These are phyloP conservation scores for Atrichornis clamosus DNA, from an alignment of 2,113 vertebrate species.

Conservation along the genomic window DNA sequence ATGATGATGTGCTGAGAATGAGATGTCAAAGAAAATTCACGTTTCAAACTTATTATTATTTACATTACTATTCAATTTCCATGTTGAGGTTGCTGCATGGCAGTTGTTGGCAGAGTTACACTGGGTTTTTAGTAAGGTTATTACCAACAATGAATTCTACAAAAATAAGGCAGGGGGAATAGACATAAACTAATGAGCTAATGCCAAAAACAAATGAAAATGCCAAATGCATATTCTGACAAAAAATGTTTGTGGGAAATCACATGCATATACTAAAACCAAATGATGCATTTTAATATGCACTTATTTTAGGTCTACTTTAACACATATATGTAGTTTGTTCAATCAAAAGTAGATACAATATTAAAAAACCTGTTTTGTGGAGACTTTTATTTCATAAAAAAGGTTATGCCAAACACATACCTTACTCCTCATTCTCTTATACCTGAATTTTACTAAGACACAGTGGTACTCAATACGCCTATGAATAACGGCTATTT, in stretches of 20 bases:
- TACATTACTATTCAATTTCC: not conserved
- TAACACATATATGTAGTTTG: not conserved
- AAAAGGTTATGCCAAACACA: not conserved
- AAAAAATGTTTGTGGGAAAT: not conserved
- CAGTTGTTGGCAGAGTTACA: not conserved
- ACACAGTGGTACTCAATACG: not conserved
- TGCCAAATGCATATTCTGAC: not conserved
- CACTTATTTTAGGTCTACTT: not conserved
- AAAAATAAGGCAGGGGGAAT: not conserved
- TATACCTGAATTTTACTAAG: not conserved
- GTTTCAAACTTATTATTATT: not conserved
- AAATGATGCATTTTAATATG: not conserved
- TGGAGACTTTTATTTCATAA: not conserved
- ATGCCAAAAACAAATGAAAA: not conserved
- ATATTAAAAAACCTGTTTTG: not conserved
- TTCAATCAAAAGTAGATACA: not conserved
- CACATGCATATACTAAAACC: not conserved
- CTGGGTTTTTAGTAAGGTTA: not conserved
- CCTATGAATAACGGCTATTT: not conserved
- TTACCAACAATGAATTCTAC: not conserved
- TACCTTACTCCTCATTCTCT: not conserved
- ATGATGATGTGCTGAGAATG: not conserved
- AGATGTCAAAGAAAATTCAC: not conserved
- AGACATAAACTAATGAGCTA: not conserved
- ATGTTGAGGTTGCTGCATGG: not conserved